Evolutionary conservation across 2,888 invertebrate genomes (phyloP).

Genomic region (Lasiommata megera): DNA sequence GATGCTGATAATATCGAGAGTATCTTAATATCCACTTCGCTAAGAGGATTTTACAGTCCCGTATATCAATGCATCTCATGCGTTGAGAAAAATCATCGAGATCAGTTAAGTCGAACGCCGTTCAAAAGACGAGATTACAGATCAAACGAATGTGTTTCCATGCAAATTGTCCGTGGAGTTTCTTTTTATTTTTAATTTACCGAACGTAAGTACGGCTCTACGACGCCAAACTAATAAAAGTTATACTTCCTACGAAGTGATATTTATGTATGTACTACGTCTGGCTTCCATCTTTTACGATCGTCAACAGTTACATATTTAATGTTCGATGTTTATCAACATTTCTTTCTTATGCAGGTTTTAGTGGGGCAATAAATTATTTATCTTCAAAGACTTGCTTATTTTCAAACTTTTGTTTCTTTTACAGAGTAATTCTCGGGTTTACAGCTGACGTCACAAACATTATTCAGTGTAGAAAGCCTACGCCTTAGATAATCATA

Average conservation of each 20-base stretch:
- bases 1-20: slow-evolving; percentile 58
- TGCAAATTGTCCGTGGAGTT: slow-evolving; percentile 68
- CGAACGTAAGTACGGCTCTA: slow-evolving; percentile 54
- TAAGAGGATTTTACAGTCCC: slow-evolving; percentile 43
- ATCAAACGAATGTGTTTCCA: slow-evolving; percentile 59
- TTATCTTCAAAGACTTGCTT: slow-evolving; percentile 78
- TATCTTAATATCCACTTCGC: slow-evolving; percentile 23
- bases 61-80: slow-evolving; percentile 65
- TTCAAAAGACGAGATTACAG: slow-evolving; percentile 47
- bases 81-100: slow-evolving; percentile 66
- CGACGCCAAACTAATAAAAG: slow-evolving; percentile 65
- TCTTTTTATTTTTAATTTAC: slow-evolving; percentile 69
- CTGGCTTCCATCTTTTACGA: slow-evolving; percentile 76
- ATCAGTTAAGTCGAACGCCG: slow-evolving; percentile 51
- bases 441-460: slow-evolving; percentile 59
- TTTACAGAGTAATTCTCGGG: slow-evolving; percentile 48
- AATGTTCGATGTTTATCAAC: slow-evolving; percentile 81
- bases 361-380: slow-evolving; percentile 78
- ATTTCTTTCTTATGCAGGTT: slow-evolving; percentile 80
- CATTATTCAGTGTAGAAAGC: slow-evolving; percentile 56
- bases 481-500: slow-evolving; percentile 11
- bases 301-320: slow-evolving; percentile 81
- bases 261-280: slow-evolving; percentile 68
- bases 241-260: slow-evolving; percentile 69
- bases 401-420: slow-evolving; percentile 78